Conservation (phyloP, 64 coral and sea anemone genomes). For the Astreopora myriophthalma region DNA sequence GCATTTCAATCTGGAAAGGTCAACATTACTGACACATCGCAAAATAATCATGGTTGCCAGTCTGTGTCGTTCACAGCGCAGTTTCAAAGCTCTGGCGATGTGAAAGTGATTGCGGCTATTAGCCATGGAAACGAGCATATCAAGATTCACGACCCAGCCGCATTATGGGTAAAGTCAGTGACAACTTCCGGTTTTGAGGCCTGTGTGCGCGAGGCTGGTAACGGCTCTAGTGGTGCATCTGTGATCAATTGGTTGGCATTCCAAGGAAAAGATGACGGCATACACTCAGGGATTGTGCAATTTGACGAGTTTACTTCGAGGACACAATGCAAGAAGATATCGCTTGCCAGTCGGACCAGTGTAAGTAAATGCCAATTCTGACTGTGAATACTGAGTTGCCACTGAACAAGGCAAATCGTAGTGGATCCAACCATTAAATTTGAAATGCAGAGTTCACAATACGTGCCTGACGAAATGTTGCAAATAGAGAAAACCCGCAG, state of each 20-base stretch:
- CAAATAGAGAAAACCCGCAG: too few relatives aligned
- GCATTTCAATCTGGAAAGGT: constrained; percentile 49
- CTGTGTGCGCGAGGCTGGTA: constrained; percentile 48
- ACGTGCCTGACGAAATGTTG: too few relatives aligned
- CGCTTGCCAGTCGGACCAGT: neutral
- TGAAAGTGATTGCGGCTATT: constrained; percentile 23
- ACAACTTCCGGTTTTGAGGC: constrained; percentile 36
- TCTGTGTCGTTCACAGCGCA: neutral
- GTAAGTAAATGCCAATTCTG: neutral
- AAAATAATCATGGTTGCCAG: constrained; percentile 35
- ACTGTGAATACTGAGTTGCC: neutral
- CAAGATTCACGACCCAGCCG: constrained; percentile 44
- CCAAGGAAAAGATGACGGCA: neutral
- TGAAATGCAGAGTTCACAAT: too few relatives aligned
- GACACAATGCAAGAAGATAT: constrained; percentile 28
- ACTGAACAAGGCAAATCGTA: neutral
- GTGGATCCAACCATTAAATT: too few relatives aligned
- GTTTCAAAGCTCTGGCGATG: neutral
- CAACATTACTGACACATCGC: neutral
- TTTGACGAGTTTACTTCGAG: constrained; percentile 30
- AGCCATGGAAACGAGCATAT: constrained; percentile 33
- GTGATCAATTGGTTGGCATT: constrained; percentile 72
- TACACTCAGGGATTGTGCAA: neutral
- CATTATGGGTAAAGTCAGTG: constrained; percentile 52
- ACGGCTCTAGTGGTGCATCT: constrained; percentile 27